phyloP scores from a whole-genome alignment of 2,113 vertebrate genomes.

The Setophaga kirtlandii region DNA sequence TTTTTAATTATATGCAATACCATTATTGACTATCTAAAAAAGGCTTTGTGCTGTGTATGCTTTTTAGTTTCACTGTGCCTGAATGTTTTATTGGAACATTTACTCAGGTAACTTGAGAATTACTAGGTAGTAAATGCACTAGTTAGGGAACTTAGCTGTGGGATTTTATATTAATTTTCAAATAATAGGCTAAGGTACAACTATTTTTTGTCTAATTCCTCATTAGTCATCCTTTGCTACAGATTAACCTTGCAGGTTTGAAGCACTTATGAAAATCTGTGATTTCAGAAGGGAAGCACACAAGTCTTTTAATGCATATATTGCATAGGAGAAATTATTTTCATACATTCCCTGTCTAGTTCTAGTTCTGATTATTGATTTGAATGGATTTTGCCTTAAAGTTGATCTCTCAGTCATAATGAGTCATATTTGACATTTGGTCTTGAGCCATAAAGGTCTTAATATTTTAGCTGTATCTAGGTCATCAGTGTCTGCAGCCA shows the following conservation, averaged over 20 bases:
- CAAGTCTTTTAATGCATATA: neutral
- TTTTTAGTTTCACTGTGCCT: neutral
- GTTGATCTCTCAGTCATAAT: neutral
- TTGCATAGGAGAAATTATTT: neutral
- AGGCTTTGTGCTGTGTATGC: neutral
- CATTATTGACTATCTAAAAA: neutral
- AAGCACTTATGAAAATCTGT: neutral
- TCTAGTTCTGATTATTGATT: slow-evolving; percentile 6
- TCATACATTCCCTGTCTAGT: neutral
- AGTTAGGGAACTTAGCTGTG: neutral
- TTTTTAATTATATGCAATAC: neutral
- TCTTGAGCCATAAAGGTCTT: neutral
- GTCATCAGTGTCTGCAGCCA: neutral
- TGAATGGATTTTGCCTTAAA: neutral
- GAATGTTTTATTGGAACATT: slow-evolving; percentile 12
- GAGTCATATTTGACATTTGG: neutral
- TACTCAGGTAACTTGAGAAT: neutral
- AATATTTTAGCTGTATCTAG: neutral
- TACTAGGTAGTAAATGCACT: neutral
- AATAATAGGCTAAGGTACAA: neutral
- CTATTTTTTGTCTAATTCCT: neutral
- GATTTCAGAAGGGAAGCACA: neutral
- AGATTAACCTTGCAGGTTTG: neutral
- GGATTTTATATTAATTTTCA: neutral
- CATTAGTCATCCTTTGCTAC: neutral